Base-by-base conservation (phyloP, 2,113 vertebrate species). In the Apistogramma diplotaenia region DNA sequence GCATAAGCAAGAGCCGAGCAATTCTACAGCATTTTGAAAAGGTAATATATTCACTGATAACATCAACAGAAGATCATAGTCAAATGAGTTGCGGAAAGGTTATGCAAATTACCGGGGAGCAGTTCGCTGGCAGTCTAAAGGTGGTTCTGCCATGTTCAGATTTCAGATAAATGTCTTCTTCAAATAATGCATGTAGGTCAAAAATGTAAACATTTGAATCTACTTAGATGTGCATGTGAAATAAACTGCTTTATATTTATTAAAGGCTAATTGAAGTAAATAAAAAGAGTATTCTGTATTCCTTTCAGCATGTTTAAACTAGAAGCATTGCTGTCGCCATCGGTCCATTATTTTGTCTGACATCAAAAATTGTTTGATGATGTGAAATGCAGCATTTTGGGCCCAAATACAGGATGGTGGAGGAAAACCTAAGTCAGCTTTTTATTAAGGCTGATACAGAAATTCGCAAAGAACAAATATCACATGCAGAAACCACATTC, bases 61-160 rank as follows among this genome's bases (percentile, higher is more conserved):
- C 78, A 65, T 84, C 18, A 55, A 56, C 55, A 81, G 58, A 86
- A 73, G 46, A 91, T 65, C 56, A 81, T 61, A 72, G 61, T 18
- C 67, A 84, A 84, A 90, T 78, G 83, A 91, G 81, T 76, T 85
- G 73, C 82, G 78, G 76, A 82, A 76, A 80, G 79, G 67, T 74
- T 91, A 86, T 89, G 83, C 82, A 88, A 87, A 92, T 88, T 37
- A 57, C 54, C 3, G 11, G 73, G 75, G 76, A 55, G 65, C 60
- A 62, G 75, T 76, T 79, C 35, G 40, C 74, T 35, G 58, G 40
- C 21, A 76, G 53, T 57, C 11, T 37, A 13, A 74, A 25, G 10
- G 43, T 31, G 60, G 13, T 78, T 74, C 75, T 82, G 60, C 81
- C 74, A 54, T 59, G 67, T 75, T 46, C 58, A n/a, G 43, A 23